A percentile compares a stretch with the other conserved stretches of the same genome.
Evolutionary conservation across 2,113 vertebrate species (phyloP).

Genomic region (Meriones unguiculatus): DNA sequence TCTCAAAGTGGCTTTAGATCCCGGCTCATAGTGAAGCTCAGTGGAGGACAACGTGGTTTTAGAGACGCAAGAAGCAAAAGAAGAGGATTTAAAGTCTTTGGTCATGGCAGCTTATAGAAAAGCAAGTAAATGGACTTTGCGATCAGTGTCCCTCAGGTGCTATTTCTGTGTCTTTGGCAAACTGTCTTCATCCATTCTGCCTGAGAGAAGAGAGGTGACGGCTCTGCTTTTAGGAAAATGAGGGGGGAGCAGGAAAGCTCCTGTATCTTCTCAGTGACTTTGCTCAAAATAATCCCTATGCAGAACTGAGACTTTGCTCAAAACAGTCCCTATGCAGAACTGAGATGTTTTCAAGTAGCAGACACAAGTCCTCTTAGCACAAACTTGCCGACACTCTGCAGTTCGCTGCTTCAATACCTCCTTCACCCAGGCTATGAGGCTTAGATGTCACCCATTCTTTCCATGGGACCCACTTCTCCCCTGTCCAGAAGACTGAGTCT

Average conservation of each 20-base stretch:
- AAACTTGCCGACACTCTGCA: no score
- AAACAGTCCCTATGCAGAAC: not conserved
- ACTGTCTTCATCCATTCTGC: not conserved
- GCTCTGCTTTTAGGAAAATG: not conserved
- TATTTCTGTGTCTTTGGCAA: not conserved
- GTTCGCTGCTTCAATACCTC: not conserved
- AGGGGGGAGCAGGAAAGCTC: not conserved
- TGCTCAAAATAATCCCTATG: not conserved
- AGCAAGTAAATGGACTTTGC: not conserved
- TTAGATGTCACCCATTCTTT: not conserved
- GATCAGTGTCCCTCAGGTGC: not conserved
- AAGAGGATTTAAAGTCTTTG: not conserved
- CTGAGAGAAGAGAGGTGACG: not conserved
- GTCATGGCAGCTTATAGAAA: not conserved
- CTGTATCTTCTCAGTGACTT: not conserved
- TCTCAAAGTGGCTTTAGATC: not conserved
- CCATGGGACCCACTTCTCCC: no score
- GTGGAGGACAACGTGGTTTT: not conserved
- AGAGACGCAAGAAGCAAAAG: not conserved
- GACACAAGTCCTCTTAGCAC: not conserved
- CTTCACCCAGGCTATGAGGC: not conserved
- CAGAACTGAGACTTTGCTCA: not conserved
- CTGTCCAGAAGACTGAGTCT: not conserved
- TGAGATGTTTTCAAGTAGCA: not conserved
- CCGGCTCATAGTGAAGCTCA: not conserved